phyloP scores from a whole-genome alignment of 2,797 vertebrate genomes.

The Hemitrygon akajei region DNA sequence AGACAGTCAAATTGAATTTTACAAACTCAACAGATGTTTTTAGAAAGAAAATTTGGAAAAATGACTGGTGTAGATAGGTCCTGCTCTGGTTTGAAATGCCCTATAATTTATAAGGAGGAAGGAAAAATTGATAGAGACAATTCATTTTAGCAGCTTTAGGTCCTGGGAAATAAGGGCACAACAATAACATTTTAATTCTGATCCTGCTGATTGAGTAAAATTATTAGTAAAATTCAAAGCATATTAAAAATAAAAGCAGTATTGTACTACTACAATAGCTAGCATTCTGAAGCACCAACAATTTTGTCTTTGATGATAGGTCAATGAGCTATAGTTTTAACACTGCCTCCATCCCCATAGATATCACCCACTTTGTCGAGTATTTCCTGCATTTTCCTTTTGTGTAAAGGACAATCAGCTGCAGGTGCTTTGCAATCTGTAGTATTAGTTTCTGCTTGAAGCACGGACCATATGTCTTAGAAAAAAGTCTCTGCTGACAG shows the following conservation, averaged over 20 bases:
- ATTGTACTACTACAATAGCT: neutral
- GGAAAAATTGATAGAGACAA: neutral
- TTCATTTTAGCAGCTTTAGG: neutral
- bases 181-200: neutral
- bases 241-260: neutral
- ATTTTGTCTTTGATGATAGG: neutral
- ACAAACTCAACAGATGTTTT: no score
- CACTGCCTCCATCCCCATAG: neutral
- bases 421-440: slow-evolving; percentile 32
- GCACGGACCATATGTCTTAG: slow-evolving; percentile 27
- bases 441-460: slow-evolving; percentile 41
- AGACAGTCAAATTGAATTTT: no score
- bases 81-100: no score
- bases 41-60: no score
- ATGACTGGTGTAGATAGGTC: neutral
- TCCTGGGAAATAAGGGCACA: neutral
- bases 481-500: slow-evolving; percentile 41
- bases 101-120: neutral
- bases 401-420: neutral
- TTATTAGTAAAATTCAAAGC: slow-evolving; percentile 35
- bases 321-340: neutral
- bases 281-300: neutral
- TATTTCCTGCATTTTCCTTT: neutral
- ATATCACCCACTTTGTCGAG: neutral
- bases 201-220: slow-evolving; percentile 36